phyloP scores from a whole-genome alignment of 2,888 invertebrate species.

The Cerastis rubricosa region DNA sequence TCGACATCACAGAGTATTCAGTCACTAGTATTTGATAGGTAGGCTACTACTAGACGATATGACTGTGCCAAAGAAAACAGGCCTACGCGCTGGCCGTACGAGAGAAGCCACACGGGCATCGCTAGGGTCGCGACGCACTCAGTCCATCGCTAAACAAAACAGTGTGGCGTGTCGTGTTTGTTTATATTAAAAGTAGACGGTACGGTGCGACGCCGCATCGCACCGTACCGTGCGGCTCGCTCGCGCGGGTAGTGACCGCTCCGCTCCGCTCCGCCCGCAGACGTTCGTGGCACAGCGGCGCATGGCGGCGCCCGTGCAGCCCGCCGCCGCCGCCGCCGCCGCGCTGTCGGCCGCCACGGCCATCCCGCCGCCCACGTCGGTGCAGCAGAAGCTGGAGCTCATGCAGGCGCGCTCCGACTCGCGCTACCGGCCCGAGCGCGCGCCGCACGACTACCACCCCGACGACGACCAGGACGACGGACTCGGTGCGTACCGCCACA shows the following conservation, averaged over 20 bases:
- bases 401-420: slow-evolving; percentile 85
- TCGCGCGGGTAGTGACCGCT: too few species aligned
- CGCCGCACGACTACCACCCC: slow-evolving; percentile 74
- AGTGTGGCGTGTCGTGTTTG: neutral
- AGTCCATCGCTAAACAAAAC: too few species aligned
- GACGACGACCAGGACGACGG: slow-evolving; percentile 82
- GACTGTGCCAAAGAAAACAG: neutral
- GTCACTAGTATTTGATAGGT: neutral
- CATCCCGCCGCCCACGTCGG: slow-evolving; percentile 87
- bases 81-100: neutral
- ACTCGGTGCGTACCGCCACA: slow-evolving; percentile 67
- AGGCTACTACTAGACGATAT: neutral
- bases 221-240: too few species aligned
- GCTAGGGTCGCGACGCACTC: too few species aligned
- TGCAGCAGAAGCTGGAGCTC: slow-evolving; percentile 88
- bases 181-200: too few species aligned
- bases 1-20: neutral
- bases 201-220: too few species aligned
- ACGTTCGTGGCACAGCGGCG: slow-evolving; percentile 88
- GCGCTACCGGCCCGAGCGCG: slow-evolving; percentile 80
- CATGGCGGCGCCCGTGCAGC: slow-evolving; percentile 88
- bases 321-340: slow-evolving; percentile 88
- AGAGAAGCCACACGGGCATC: neutral
- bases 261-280: too few species aligned
- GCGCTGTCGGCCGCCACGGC: slow-evolving; percentile 88